Evolutionary conservation across 2,113 vertebrate genomes (phyloP).

Genomic region (Sphaerodactylus townsendi): DNA sequence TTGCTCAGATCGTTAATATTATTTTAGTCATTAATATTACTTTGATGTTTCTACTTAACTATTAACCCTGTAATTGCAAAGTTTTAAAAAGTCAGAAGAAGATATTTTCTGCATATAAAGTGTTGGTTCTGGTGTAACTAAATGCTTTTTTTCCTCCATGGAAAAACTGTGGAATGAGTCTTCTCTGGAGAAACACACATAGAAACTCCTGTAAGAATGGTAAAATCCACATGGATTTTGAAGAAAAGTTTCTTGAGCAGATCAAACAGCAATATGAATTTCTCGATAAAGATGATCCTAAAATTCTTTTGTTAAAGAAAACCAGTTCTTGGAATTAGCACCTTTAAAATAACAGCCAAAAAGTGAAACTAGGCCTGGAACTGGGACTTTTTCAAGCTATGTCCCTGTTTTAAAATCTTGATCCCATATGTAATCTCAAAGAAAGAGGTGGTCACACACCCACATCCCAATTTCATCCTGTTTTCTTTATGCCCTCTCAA

Average conservation of each 20-base stretch:
- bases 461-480: not conserved
- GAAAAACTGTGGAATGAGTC: not conserved
- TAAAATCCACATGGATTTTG: not conserved
- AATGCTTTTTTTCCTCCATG: not conserved
- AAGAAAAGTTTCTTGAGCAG: not conserved
- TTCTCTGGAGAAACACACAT: not conserved
- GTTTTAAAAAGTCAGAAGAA: not conserved
- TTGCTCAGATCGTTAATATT: not conserved
- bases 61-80: not conserved
- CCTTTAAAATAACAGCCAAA: not conserved
- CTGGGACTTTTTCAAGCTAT: not conserved
- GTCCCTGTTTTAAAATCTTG: constrained; percentile 29
- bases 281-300: not conserved
- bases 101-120: not conserved
- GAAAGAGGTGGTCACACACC: constrained; percentile 2
- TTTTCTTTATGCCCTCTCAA: not conserved
- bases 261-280: not conserved
- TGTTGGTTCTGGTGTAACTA: not conserved
- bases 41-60: not conserved
- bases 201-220: not conserved
- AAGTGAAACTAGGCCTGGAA: not conserved
- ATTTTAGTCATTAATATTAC: not conserved
- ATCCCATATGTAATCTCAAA: not conserved
- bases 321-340: not conserved
- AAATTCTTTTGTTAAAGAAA: not conserved